Evolutionary conservation across 2,888 invertebrate species (phyloP).

Genomic region (Epirrhoe tristata): DNA sequence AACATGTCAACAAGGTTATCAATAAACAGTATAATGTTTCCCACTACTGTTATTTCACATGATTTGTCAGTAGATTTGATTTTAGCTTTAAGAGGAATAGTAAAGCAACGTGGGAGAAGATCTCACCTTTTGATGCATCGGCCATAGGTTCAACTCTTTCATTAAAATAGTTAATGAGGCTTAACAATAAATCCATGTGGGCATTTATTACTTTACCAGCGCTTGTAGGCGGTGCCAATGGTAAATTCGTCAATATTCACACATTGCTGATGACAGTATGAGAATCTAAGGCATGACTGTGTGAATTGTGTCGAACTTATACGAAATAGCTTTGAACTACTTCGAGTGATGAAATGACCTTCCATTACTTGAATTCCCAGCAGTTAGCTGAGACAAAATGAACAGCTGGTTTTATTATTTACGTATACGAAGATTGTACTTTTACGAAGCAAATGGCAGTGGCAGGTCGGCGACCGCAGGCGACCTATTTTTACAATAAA

Average conservation of each 20-base stretch:
- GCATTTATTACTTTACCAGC: slow-evolving; percentile 29
- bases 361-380: neutral
- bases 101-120: slow-evolving; percentile 17
- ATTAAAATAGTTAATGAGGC: slow-evolving; percentile 7
- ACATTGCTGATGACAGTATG: neutral
- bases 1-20: slow-evolving; percentile 80
- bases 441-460: slow-evolving; percentile 50
- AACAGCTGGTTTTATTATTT: slow-evolving; percentile 21
- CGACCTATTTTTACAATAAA: slow-evolving; percentile 76
- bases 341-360: neutral
- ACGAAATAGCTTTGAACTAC: neutral
- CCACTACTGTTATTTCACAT: slow-evolving; percentile 59
- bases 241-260: slow-evolving; percentile 14
- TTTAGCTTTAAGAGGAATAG: slow-evolving; percentile 40
- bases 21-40: slow-evolving; percentile 64
- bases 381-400: slow-evolving; percentile 20
- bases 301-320: slow-evolving; percentile 4
- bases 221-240: slow-evolving; percentile 14
- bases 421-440: slow-evolving; percentile 39
- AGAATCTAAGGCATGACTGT: neutral
- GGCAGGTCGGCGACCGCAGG: slow-evolving; percentile 66
- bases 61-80: slow-evolving; percentile 51
- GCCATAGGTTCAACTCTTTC: slow-evolving; percentile 5
- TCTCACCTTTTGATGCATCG: slow-evolving; percentile 16
- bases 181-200: slow-evolving; percentile 20